Conservation (phyloP, 2,797 vertebrate genomes). For the Cottoperca gobio region DNA sequence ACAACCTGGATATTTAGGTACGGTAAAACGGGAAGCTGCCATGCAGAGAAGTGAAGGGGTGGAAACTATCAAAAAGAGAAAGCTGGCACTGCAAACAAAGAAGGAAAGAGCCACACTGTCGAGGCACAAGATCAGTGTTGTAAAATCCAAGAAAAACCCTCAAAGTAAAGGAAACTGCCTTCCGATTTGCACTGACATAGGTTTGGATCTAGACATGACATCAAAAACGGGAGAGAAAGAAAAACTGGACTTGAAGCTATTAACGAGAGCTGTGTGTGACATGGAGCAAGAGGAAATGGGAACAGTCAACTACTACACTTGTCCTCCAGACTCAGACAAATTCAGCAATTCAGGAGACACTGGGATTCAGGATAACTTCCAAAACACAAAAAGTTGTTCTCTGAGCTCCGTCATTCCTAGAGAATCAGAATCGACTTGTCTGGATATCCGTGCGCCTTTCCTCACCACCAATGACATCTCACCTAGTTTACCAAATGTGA, state of each 20-base stretch:
- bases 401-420: neutral
- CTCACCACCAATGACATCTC: neutral
- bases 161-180: too few species aligned
- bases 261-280: conserved; percentile 33
- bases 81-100: conserved; percentile 29
- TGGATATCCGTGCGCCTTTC: fast-evolving
- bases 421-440: neutral
- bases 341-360: neutral
- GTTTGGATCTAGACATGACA: conserved; percentile 24
- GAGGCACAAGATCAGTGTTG: neutral
- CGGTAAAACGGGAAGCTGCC: neutral
- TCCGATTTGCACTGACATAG: conserved; percentile 27
- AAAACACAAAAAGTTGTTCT: neutral
- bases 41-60: neutral
- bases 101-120: neutral
- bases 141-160: neutral
- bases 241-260: conserved; percentile 25
- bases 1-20: neutral
- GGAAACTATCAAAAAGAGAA: conserved; percentile 3
- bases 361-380: neutral
- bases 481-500: neutral
- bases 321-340: too few species aligned
- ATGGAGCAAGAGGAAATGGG: too few species aligned
- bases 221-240: conserved; percentile 8
- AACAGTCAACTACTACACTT: too few species aligned